Base-by-base conservation (phyloP, 2,113 vertebrate genomes). In the Neofelis nebulosa region DNA sequence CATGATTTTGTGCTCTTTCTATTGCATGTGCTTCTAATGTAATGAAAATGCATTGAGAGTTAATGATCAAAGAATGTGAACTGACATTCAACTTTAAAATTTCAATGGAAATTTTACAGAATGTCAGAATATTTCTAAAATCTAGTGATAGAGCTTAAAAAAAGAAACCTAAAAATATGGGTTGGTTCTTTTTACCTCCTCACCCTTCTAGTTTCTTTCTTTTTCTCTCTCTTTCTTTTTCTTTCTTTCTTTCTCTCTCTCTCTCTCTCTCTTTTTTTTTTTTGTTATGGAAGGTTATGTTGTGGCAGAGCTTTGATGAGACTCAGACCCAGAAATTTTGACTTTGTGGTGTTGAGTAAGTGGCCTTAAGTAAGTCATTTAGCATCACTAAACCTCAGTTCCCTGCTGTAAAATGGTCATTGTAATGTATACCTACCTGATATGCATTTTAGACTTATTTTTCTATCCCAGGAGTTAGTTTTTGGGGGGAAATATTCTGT, bases 281-380 rank as follows among this genome's bases (percentile, higher is more conserved):
- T 84, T 81, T 31, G 25, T 36, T 0, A 16, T 74, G 57, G 48
- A 10, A 88, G 16, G 10, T 12, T 90, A 1, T 84, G 7, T 63
- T 50, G 68, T 95, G 16, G 9, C 78, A 76, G 63, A 45, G 36
- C 19, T 95, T 97, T 92, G 45, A 36, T 79, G 9, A 74, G 45
- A 83, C 79, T 52, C 13, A 76, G 63, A 63, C 45, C n/a, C 76
- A 79, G 25, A 92, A 91, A 71, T 82, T 61, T 2, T 89, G 85
- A 66, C n/a, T 84, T 71, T 7, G 61, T 91, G 52, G 1, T 93
- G 6, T 96, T 92, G 38, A 79, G n/a, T 50, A 96, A 96, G 93
- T 96, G 93, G 61, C 97, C 95, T 97, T 97, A 95, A 50, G 52
- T 45, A 95, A 86, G 66, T 94, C 63, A 73, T 81, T 86, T 96